Evolutionary conservation across 1,140 invertebrate species (phyloP), one percentile per base, ranked within the genome.

Genomic region (Scaptomyza hsui): DNA sequence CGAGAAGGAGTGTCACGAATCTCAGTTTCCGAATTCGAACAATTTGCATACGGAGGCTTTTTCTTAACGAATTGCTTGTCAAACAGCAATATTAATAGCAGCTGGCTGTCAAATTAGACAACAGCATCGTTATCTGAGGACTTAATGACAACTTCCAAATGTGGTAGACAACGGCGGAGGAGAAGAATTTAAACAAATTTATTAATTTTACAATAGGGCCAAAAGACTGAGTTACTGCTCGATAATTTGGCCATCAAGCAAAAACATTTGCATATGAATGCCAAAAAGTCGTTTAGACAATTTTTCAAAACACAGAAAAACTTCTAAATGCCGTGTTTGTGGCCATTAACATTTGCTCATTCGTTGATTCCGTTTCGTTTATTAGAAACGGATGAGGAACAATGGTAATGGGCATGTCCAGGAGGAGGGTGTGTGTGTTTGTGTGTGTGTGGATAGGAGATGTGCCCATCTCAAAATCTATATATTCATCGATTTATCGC

Each of bases 141-240:
- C 80, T 85, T 85, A 85, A 85, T 85, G 80, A 86, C 81, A 85
- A 85, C 80, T 85, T 85, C 80, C 76, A 86, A 86, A 86, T n/a
- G n/a, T 12, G 10, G 10, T 2, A 74, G 80, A 56, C 51, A n/a
- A n/a, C n/a, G n/a, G n/a, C n/a, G n/a, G n/a, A n/a, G n/a, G n/a
- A n/a, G 24, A 75, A 79, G 77, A 86, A 80, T 64, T 67, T 70
- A 12, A 86, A 80, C 83, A 74, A 85, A 83, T 85, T 80, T 86
- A 85, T 85, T 81, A 71, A 72, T 53, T 68, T 64, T 80, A 72
- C 70, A 68, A 67, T 55, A 47, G 47, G 13, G n/a, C 42, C 21
- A 12, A 12, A 32, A 59, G 26, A 72, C 78, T 15, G 44, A 62
- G 73, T 77, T 81, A 76, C n/a, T 60, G 75, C 68, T 72, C 70